These are phyloP conservation scores for Bos taurus DNA, from an alignment of 2,113 vertebrate species.

Conservation along the genomic window ARS-UCD2.0 NC_037336.1:6662501-6663000, in stretches of 20 bases:
- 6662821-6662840: neutral
- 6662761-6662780: neutral
- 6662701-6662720: slow-evolving; percentile 4
- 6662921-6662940: neutral
- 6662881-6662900: neutral
- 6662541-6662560: neutral
- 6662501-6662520: neutral
- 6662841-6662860: neutral
- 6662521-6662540: neutral
- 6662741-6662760: neutral
- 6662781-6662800: neutral
- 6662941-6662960: neutral
- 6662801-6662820: neutral
- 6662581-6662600: neutral
- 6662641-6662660: neutral
- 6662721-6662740: neutral
- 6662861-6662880: neutral
- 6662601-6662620: neutral
- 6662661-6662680: neutral
- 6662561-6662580: neutral
- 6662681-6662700: neutral
- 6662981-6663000: neutral
- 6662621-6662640: neutral
- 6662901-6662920: neutral
- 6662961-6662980: neutral